A percentile compares a stretch with the other conserved stretches of the same genome.
Conservation (phyloP, 2,888 invertebrate species). For the Zele albiditarsus region DNA sequence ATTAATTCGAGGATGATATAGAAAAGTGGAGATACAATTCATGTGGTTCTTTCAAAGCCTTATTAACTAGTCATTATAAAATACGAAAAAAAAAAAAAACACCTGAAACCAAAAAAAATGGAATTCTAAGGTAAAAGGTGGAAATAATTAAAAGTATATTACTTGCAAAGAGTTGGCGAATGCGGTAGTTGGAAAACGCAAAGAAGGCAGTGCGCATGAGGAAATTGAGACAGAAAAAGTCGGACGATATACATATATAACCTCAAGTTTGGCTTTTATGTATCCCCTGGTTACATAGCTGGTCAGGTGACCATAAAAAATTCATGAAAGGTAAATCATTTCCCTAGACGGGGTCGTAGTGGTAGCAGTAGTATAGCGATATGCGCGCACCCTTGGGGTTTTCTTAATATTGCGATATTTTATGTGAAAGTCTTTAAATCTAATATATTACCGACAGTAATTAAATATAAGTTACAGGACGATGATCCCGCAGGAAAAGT, state of each 20-base stretch:
- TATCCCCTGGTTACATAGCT: conserved; percentile 45
- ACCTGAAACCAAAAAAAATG: conserved; percentile 1
- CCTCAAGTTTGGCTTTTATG: conserved; percentile 43
- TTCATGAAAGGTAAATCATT: conserved; percentile 68
- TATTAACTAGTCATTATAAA: conserved; percentile 17
- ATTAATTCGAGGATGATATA: background rate
- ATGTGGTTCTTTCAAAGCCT: background rate
- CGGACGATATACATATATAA: background rate
- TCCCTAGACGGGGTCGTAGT: conserved; percentile 51
- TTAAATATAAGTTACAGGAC: conserved; percentile 66
- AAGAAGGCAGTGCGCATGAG: background rate
- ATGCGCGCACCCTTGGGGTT: conserved; percentile 32
- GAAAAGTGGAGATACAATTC: conserved; percentile 1
- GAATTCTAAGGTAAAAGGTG: conserved; percentile 3
- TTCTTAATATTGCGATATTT: conserved; percentile 68
- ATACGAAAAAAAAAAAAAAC: conserved; percentile 15
- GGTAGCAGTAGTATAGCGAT: conserved; percentile 8
- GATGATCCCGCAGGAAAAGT: conserved; percentile 26
- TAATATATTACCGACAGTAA: conserved; percentile 70
- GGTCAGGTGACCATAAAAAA: conserved; percentile 59
- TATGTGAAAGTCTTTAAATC: conserved; percentile 69
- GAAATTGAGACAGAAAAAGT: background rate
- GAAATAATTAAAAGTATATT: conserved; percentile 24
- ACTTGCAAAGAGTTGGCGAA: conserved; percentile 15
- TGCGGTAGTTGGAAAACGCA: background rate